phyloP scores from a whole-genome alignment of 2,113 vertebrate species.

The Cygnus atratus region DNA sequence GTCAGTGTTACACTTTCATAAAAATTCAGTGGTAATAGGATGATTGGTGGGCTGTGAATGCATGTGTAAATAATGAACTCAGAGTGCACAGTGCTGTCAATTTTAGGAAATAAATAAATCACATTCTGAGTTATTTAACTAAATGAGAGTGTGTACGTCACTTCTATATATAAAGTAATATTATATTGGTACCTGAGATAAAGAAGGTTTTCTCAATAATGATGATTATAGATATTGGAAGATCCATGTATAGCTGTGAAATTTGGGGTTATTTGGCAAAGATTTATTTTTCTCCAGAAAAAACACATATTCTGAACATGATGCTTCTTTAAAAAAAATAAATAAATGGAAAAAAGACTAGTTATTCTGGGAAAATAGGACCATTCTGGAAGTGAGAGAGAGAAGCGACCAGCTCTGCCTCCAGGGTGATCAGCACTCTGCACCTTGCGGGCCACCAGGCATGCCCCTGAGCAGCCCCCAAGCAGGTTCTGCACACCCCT shows the following conservation, averaged over 20 bases:
- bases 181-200: not conserved
- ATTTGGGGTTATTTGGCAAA: not conserved
- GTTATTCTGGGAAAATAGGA: not conserved
- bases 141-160: not conserved
- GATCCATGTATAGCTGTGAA: accelerated
- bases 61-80: not conserved
- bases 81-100: not conserved
- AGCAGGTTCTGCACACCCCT: no score
- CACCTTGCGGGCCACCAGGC: accelerated
- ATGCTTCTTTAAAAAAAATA: not conserved
- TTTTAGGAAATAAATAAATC: not conserved
- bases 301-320: not conserved
- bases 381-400: not conserved
- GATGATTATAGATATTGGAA: not conserved
- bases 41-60: not conserved
- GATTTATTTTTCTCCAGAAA: not conserved
- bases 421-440: not conserved
- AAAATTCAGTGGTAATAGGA: not conserved
- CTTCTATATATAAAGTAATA: not conserved
- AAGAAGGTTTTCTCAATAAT: not conserved
- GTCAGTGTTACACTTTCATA: not conserved
- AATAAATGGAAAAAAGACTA: not conserved
- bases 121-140: not conserved
- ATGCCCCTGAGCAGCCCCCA: no score
- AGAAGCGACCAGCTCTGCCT: not conserved